phyloP scores from a whole-genome alignment of 2,888 invertebrate species.

The Rosalia funebris region DNA sequence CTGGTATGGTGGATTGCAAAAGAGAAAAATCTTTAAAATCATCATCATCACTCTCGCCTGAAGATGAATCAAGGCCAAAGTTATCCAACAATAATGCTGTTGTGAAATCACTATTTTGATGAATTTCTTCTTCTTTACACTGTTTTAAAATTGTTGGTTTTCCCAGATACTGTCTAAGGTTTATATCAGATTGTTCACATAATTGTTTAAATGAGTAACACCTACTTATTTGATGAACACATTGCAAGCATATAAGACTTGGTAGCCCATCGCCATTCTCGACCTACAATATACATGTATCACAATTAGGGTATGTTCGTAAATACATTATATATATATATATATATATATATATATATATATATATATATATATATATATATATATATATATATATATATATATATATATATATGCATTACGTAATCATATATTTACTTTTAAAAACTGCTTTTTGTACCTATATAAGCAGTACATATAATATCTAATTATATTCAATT shows the following conservation, averaged over 20 bases:
- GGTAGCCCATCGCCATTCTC: slow-evolving; percentile 64
- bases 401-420: no score
- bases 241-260: slow-evolving; percentile 63
- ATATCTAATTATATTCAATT: no score
- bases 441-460: no score
- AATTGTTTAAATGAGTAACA: slow-evolving; percentile 65
- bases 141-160: slow-evolving; percentile 55
- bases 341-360: no score
- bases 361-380: no score
- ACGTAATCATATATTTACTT: no score
- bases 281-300: slow-evolving; percentile 57
- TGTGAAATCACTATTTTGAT: slow-evolving; percentile 48
- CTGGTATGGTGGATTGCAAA: slow-evolving; percentile 48
- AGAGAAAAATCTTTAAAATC: slow-evolving; percentile 56
- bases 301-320: background rate
- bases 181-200: slow-evolving; percentile 64
- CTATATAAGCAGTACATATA: no score
- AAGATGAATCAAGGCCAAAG: slow-evolving; percentile 59
- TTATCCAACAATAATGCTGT: slow-evolving; percentile 54
- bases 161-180: slow-evolving; percentile 62
- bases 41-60: slow-evolving; percentile 58
- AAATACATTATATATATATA: no score
- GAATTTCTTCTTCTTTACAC: slow-evolving; percentile 51
- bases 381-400: no score
- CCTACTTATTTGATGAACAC: slow-evolving; percentile 64